These are phyloP conservation scores for Cebidichthys violaceus DNA, from an alignment of 2,113 vertebrate species.

Conservation along the genomic window DNA sequence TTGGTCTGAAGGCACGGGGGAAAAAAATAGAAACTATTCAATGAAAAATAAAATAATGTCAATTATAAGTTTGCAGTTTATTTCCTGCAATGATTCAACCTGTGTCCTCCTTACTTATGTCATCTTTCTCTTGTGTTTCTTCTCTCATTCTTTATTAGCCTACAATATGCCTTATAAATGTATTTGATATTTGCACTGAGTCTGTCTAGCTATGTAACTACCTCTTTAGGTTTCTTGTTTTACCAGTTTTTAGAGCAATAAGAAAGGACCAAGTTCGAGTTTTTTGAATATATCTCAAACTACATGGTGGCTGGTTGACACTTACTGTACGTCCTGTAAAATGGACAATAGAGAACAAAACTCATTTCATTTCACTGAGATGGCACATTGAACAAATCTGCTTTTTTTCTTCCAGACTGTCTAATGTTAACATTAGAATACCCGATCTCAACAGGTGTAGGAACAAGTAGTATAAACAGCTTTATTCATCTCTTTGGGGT, in stretches of 20 bases:
- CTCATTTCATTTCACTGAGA: neutral
- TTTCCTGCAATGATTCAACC: constrained; percentile 48
- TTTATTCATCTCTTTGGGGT: neutral
- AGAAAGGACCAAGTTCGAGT: neutral
- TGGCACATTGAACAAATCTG: neutral
- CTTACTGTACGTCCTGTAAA: neutral
- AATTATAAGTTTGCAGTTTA: constrained; percentile 65
- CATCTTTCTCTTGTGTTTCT: neutral
- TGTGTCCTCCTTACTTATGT: neutral
- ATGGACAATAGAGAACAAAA: constrained; percentile 1
- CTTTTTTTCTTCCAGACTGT: neutral
- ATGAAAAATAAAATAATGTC: constrained; percentile 84
- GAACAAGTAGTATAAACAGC: neutral
- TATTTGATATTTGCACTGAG: neutral
- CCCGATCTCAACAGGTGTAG: neutral
- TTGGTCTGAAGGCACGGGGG: constrained; percentile 79
- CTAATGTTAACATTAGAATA: neutral
- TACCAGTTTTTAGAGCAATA: neutral
- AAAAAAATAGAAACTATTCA: constrained; percentile 79
- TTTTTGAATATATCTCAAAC: neutral
- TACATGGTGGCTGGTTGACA: neutral
- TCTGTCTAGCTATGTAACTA: neutral
- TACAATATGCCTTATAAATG: neutral
- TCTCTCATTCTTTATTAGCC: neutral
- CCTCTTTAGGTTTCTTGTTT: constrained; percentile 9